phyloP scores from a whole-genome alignment of 2,797 vertebrate species.

The Ctenopoma kingsleyae region DNA sequence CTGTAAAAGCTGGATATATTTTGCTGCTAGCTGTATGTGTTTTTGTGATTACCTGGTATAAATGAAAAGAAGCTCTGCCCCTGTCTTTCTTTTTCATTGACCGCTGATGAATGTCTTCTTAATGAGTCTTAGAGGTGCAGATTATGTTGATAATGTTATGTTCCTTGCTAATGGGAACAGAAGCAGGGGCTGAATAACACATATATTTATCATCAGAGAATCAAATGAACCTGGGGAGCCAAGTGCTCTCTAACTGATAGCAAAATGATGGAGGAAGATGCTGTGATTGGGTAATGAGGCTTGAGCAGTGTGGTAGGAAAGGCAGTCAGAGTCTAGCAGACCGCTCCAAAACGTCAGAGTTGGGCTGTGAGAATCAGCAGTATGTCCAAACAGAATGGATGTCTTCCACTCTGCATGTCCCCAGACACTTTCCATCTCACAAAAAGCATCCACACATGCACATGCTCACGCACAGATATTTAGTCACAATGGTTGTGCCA shows the following conservation, averaged over 20 bases:
- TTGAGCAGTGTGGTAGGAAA: slow-evolving; percentile 45
- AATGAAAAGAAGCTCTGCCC: slow-evolving; percentile 16
- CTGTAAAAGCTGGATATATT: slow-evolving; percentile 19
- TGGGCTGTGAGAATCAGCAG: slow-evolving; percentile 75
- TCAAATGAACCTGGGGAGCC: slow-evolving; percentile 43
- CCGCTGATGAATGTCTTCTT: slow-evolving; percentile 26
- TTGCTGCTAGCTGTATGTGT: slow-evolving; percentile 1
- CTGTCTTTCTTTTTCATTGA: slow-evolving; percentile 23
- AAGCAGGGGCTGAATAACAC: slow-evolving; percentile 46
- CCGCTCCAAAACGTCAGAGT: slow-evolving; percentile 60
- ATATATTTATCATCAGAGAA: slow-evolving; percentile 51
- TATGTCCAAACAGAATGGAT: slow-evolving; percentile 84
- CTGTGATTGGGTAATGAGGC: slow-evolving; percentile 71
- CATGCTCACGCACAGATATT: slow-evolving; percentile 54
- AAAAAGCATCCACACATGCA: slow-evolving; percentile 61
- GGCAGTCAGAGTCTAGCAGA: slow-evolving; percentile 47
- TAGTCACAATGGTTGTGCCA: slow-evolving; percentile 50
- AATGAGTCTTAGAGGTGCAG: slow-evolving; percentile 32
- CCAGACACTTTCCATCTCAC: slow-evolving; percentile 73
- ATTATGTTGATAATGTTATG: slow-evolving; percentile 48
- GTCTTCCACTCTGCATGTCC: slow-evolving; percentile 83
- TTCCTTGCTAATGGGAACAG: slow-evolving; percentile 49
- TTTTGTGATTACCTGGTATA: slow-evolving; percentile 10
- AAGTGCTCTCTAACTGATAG: slow-evolving; percentile 56
- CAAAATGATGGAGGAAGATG: slow-evolving; percentile 58